Evolutionary conservation across 2,888 invertebrate genomes (phyloP).

Genomic region (Abrostola tripartita): DNA sequence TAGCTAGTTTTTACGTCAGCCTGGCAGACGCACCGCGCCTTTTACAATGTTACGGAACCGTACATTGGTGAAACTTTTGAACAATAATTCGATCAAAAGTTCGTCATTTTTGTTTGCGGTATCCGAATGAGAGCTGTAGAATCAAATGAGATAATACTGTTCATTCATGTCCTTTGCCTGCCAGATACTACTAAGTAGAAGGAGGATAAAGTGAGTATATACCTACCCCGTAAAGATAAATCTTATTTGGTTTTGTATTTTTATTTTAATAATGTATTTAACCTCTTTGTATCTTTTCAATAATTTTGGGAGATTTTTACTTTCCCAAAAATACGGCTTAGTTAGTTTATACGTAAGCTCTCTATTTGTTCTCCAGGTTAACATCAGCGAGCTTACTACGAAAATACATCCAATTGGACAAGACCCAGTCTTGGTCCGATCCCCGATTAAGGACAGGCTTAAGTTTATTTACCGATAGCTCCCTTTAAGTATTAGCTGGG

Average conservation of each 20-base stretch:
- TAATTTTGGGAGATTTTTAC: too few species aligned
- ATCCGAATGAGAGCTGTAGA: conserved; percentile 28
- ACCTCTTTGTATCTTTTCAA: too few species aligned
- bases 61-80: conserved; percentile 50
- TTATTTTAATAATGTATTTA: too few species aligned
- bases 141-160: conserved; percentile 21
- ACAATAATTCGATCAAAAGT: conserved; percentile 58
- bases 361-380: conserved; percentile 13
- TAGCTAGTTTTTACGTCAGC: conserved; percentile 76
- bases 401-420: conserved; percentile 42
- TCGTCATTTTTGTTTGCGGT: conserved; percentile 43
- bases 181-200: too few species aligned
- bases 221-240: too few species aligned
- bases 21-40: conserved; percentile 58
- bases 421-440: conserved; percentile 42
- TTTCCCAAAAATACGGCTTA: background rate
- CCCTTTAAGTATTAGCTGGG: conserved; percentile 52
- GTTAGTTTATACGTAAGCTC: background rate
- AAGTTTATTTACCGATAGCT: conserved; percentile 61
- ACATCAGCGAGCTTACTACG: conserved; percentile 15
- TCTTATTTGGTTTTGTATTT: too few species aligned
- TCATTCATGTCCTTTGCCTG: background rate
- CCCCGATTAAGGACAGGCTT: conserved; percentile 64
- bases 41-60: conserved; percentile 53
- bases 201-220: too few species aligned